Base-by-base conservation (phyloP, 2,113 vertebrate genomes). In the Ailuropoda melanoleuca region DNA sequence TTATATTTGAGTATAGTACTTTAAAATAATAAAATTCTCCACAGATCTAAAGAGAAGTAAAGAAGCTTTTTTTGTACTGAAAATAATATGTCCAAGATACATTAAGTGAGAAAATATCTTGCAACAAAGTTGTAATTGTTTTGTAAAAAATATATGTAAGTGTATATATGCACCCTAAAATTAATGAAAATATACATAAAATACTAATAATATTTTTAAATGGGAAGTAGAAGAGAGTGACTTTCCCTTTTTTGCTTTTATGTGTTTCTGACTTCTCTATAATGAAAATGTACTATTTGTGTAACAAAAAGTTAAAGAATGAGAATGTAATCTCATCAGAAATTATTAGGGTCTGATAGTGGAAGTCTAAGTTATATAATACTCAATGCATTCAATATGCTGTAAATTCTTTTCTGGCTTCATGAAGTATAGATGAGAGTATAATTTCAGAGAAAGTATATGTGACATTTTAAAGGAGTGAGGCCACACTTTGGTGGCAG, bases 131-230 rank as follows among this genome's bases (percentile, higher is more conserved):
- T 93, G 19, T 39, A 53, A 90, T 66, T 88, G 3, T 77, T 86
- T 82, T 92, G 46, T 53, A 81, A 74, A 95, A 91, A 50, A 39
- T 18, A 58, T 58, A 64, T 72, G 50, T 66, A 85, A 46, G 64
- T 43, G 13, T 34, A 39, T 53, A 91, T 75, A 48, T 24, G 10
- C 4, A 90, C 4, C 0, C 9, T 39, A 23, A 96, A 94, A 92
- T 92, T 89, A 87, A 64, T 94, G 15, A 74, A 90, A 90, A 81
- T 19, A 80, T 75, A 46, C 15, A 94, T 80, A 62, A 93, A 80
- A 86, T 86, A 70, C 31, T 62, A 86, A 93, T 46, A 90, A 74
- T 91, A 4, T 68, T 92, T 93, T 93, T 23, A 92, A 68, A 21
- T 96, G 37, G 24, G 13, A 62, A 88, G 14, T 94, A 37, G 1